phyloP scores from a whole-genome alignment of 2,113 vertebrate genomes.

The Cephalopholis sonnerati region DNA sequence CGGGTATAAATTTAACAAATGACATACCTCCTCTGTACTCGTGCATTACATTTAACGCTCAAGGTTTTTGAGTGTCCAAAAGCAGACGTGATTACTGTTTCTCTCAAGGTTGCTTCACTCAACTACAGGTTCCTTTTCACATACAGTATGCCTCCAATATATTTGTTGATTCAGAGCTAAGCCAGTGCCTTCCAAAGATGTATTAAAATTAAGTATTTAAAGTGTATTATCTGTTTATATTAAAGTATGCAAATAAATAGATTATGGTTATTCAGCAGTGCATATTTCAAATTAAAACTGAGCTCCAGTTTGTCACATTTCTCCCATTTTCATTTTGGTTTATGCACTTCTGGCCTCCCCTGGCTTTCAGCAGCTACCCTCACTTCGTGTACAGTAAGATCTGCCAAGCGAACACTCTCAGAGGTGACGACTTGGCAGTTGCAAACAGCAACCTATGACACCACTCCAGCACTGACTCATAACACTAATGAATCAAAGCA shows the following conservation, averaged over 20 bases:
- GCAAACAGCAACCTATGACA: slow-evolving; percentile 64
- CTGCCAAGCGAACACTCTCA: slow-evolving; percentile 59
- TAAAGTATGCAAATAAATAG: slow-evolving; percentile 31
- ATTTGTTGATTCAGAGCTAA: slow-evolving; percentile 37
- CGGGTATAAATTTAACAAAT: slow-evolving; percentile 12
- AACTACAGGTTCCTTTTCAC: neutral
- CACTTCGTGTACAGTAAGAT: slow-evolving; percentile 37
- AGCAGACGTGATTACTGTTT: neutral
- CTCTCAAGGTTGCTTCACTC: slow-evolving; percentile 28
- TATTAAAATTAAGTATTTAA: too few species aligned
- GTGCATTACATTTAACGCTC: slow-evolving; percentile 9
- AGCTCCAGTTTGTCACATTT: slow-evolving; percentile 16
- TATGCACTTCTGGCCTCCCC: slow-evolving; percentile 25
- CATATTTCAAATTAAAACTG: slow-evolving; percentile 28
- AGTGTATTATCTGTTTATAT: slow-evolving; percentile 8
- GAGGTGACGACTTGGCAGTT: slow-evolving; percentile 66
- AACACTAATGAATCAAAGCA: slow-evolving; percentile 59
- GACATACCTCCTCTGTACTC: slow-evolving; percentile 7
- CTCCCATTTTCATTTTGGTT: slow-evolving; percentile 48
- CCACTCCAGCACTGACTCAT: slow-evolving; percentile 41
- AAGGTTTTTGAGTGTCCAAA: slow-evolving; percentile 25
- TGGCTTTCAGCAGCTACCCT: slow-evolving; percentile 46
- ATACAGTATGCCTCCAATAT: neutral
- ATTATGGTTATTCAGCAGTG: slow-evolving; percentile 18
- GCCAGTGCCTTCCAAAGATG: neutral